phyloP scores from a whole-genome alignment of 37 sponge, comb jelly and placozoan species.

The Ephydatia muelleri region DNA sequence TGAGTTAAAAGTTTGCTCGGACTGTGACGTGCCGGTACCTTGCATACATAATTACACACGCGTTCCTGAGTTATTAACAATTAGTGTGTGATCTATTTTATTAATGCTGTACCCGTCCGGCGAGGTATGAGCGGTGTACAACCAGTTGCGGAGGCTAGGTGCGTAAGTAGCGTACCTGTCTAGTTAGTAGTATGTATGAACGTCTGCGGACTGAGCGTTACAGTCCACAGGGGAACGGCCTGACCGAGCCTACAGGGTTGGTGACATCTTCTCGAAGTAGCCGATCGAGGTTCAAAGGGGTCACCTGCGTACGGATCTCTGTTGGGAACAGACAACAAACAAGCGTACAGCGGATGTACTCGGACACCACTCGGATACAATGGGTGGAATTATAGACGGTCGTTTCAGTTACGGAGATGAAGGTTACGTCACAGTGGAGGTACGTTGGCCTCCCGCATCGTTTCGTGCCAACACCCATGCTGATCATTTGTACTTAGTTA shows the following conservation, averaged over 20 bases:
- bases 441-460: background rate
- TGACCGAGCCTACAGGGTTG: background rate
- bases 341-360: too few species aligned
- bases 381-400: slow-evolving; percentile 11
- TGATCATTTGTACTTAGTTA: too few species aligned
- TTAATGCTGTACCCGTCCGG: too few species aligned
- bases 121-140: background rate
- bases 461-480: too few species aligned
- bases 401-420: slow-evolving; percentile 12
- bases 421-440: slow-evolving; percentile 19
- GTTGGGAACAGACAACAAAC: background rate
- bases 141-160: background rate
- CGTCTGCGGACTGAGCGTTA: too few species aligned
- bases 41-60: background rate
- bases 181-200: too few species aligned
- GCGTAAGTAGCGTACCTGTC: background rate
- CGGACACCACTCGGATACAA: background rate
- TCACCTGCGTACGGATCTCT: background rate
- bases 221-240: background rate
- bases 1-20: background rate
- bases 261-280: background rate
- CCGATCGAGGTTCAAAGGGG: background rate
- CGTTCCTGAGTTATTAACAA: background rate
- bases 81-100: background rate
- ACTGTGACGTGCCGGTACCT: background rate